Conservation (phyloP, 1,140 invertebrate species). For the Leptinotarsa lineolata region DNA sequence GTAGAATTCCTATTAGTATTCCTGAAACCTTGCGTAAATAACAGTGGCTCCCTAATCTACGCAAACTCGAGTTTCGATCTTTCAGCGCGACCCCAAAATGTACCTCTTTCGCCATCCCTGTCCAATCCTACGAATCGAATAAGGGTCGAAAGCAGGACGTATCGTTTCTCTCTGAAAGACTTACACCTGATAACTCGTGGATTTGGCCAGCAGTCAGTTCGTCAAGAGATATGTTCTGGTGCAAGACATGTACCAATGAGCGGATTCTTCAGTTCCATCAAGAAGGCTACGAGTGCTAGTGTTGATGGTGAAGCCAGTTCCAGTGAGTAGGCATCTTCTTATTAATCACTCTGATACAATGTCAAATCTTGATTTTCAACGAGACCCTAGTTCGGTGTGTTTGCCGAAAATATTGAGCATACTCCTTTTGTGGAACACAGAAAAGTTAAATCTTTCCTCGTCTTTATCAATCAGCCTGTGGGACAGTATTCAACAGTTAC, state of each 20-base stretch:
- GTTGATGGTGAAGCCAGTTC: slow-evolving; percentile 35
- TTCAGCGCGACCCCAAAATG: background rate
- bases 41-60: background rate
- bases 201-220: slow-evolving; percentile 35
- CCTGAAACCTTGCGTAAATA: slow-evolving; percentile 8
- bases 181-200: slow-evolving; percentile 38
- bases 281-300: slow-evolving; percentile 45
- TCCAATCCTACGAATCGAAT: background rate
- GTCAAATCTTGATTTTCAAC: too few species aligned
- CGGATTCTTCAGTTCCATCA: slow-evolving; percentile 51
- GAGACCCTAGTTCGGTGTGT: too few species aligned
- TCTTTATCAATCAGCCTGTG: too few species aligned
- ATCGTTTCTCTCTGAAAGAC: background rate
- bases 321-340: slow-evolving; percentile 27
- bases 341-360: background rate
- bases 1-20: background rate
- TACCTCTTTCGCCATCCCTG: background rate
- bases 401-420: too few species aligned
- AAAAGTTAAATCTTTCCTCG: too few species aligned
- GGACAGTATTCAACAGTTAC: too few species aligned
- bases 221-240: slow-evolving; percentile 32
- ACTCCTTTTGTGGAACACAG: too few species aligned
- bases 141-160: slow-evolving; percentile 10
- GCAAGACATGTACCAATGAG: slow-evolving; percentile 48
- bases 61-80: slow-evolving; percentile 13